These are phyloP conservation scores for Catostomus latipinnis DNA, from an alignment of 2,797 vertebrate species.

Conservation along the genomic window DNA sequence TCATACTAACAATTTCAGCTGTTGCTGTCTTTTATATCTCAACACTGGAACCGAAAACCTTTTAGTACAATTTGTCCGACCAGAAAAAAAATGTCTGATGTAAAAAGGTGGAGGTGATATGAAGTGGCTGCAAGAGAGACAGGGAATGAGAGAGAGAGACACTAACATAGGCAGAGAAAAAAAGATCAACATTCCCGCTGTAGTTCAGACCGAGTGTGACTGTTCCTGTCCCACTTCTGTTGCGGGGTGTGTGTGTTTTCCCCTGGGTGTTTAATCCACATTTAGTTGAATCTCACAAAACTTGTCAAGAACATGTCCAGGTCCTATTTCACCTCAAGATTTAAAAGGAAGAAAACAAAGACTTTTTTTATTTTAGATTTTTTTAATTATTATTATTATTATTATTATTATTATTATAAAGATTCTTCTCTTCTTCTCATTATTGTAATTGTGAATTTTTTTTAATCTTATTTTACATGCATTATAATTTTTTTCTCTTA, in stretches of 20 bases:
- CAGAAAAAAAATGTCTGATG: slow-evolving; percentile 41
- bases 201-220: slow-evolving; percentile 50
- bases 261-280: slow-evolving; percentile 22
- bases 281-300: slow-evolving; percentile 30
- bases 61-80: slow-evolving; percentile 58
- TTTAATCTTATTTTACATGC: too few relatives aligned
- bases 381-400: too few relatives aligned
- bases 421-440: too few relatives aligned
- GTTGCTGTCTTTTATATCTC: slow-evolving; percentile 27
- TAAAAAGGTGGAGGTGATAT: slow-evolving; percentile 53
- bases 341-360: background rate
- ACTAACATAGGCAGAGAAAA: background rate
- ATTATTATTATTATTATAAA: background rate
- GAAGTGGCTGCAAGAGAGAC: slow-evolving; percentile 39
- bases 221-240: slow-evolving; percentile 47
- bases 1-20: slow-evolving; percentile 49
- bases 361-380: too few relatives aligned
- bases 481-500: too few relatives aligned
- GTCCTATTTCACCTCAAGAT: background rate
- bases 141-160: slow-evolving; percentile 7
- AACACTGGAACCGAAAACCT: slow-evolving; percentile 47
- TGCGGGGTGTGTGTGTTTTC: slow-evolving; percentile 48
- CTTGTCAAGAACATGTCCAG: background rate
- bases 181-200: slow-evolving; percentile 6
- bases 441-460: too few relatives aligned